These are phyloP conservation scores for Trichomalopsis sarcophagae DNA, from an alignment of 1,140 invertebrate species.

Conservation along the genomic window DNA sequence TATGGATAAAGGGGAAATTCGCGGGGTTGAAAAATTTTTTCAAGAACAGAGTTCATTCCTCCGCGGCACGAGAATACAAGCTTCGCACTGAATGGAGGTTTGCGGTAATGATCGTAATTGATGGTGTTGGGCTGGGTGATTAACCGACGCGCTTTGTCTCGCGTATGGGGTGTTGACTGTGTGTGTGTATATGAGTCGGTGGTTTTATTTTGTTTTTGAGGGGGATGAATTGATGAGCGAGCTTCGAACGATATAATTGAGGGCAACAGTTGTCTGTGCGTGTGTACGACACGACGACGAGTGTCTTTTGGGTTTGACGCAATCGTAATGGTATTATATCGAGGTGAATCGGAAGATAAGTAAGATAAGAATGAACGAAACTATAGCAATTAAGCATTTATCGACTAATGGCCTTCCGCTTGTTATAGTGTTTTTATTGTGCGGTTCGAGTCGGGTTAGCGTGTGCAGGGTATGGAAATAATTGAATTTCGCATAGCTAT, in stretches of 20 bases:
- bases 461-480: neutral
- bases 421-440: neutral
- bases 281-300: neutral
- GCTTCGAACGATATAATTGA: neutral
- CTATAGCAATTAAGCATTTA: neutral
- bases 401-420: neutral
- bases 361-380: neutral
- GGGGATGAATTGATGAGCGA: neutral
- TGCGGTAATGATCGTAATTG: slow-evolving; percentile 10
- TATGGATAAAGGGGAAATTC: neutral
- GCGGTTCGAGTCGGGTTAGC: neutral
- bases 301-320: neutral
- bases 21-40: neutral
- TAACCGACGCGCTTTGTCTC: neutral
- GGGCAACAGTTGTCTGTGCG: neutral
- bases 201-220: neutral
- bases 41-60: neutral
- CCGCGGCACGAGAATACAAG: neutral
- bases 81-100: neutral
- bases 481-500: too few relatives aligned
- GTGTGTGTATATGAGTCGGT: neutral
- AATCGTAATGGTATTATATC: too few relatives aligned
- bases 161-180: neutral
- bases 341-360: neutral
- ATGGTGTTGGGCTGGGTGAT: neutral